Evolutionary conservation across 2,113 vertebrate genomes (phyloP), one percentile per base, ranked within the genome.

Genomic region (Tachycineta bicolor): DNA sequence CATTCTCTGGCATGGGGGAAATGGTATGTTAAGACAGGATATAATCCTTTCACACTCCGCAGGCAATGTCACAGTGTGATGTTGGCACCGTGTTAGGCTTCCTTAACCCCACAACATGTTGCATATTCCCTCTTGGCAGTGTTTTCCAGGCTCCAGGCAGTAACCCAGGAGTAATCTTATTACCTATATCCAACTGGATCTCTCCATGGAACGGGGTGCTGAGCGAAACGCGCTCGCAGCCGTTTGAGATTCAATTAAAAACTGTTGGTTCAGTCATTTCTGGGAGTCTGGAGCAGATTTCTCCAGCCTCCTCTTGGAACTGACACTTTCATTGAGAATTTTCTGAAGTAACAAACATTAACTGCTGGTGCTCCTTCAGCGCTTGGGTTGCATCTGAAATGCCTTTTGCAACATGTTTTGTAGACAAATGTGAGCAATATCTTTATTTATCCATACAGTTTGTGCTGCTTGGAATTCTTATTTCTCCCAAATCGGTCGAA

Each of bases 1-100:
- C 94, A 34, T 90, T 94, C 94, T 97, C 97, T 98, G 97, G 97
- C 97, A 97, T 68, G 92, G 97, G 97, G 94, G 96, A 97, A 97
- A 97, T 96, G 97, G 97, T 97, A 97, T 98, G 98, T 98, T 98
- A 97, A 98, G 97, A 98, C 97, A 98, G 98, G 98, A 98, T 98
- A 97, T 98, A 98, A 98, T 98, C 97, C 96, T 96, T 98, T 98
- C 98, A 97, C 98, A 98, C 97, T 97, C 98, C 55, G 96, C 96
- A 97, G 97, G 97, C 97, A 94, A 97, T 97, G 98, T 97, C 96
- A 97, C 97, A 97, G 97, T 96, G 95, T 97, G 98, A 97, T 97
- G 97, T 92, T 98, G 98, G 98, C 98, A 98, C 97, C 86, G 70
- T 17, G 97, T 97, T 94, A 97, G 97, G 97, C 97, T 98, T 97